Percentiles rank a stretch among this genome's conserved stretches.
phyloP scores from a whole-genome alignment of 2,888 invertebrate genomes.

The Rambutsinella grinnellia region DNA sequence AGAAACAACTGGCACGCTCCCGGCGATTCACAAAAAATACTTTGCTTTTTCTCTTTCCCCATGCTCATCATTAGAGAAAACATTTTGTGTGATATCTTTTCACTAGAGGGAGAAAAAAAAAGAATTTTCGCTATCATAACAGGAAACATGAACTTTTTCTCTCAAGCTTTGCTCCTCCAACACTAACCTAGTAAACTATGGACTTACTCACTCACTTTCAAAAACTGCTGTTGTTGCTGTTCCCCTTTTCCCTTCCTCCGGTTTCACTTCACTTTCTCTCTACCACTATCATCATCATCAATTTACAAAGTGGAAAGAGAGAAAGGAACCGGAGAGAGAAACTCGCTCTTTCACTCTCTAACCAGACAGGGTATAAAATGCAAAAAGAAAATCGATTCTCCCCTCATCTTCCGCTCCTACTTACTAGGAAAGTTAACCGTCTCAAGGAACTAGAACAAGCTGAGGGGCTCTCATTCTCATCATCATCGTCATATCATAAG shows the following conservation, averaged over 20 bases:
- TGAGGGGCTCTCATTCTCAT: background rate
- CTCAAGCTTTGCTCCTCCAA: background rate
- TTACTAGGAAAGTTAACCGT: background rate
- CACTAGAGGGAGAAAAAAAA: background rate
- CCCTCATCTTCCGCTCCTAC: background rate
- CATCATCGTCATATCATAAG: background rate
- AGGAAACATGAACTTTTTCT: too few species aligned
- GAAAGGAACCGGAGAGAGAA: too few species aligned
- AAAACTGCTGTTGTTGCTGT: slow-evolving; percentile 5
- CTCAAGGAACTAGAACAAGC: background rate
- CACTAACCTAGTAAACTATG: background rate
- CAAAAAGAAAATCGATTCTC: slow-evolving; percentile 17
- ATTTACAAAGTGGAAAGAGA: slow-evolving; percentile 8
- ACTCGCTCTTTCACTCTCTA: background rate
- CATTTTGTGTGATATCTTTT: background rate
- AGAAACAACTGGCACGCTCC: slow-evolving; percentile 8
- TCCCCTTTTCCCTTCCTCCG: background rate
- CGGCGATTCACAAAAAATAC: slow-evolving; percentile 8
- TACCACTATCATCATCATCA: slow-evolving; percentile 9
- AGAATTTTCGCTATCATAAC: too few species aligned
- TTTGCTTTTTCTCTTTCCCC: background rate
- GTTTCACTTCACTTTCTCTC: background rate
- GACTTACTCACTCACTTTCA: background rate
- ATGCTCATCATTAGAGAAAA: background rate
- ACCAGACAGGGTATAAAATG: background rate